Base-by-base conservation (phyloP, 1,140 invertebrate species). In the Piezodorus guildinii region DNA sequence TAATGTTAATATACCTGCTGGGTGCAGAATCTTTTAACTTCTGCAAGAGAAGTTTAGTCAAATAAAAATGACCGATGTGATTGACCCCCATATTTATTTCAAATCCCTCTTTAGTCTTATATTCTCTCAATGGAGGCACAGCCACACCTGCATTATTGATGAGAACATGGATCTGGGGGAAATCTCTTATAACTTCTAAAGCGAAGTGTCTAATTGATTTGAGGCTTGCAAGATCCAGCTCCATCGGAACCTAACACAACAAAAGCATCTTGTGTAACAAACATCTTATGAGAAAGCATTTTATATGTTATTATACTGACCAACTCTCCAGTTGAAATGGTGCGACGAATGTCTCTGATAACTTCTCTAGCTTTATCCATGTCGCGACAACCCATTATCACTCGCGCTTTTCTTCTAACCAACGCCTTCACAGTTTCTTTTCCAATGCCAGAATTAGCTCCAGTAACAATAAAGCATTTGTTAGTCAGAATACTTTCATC, bases 11-110 rank as follows among this genome's bases (percentile, higher is more conserved):
- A 56, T 56, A 79, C 76, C 85, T 79, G 70, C 85, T 83, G 21
- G 78, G 80, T 65, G 79, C 79, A 60, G 77, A 79, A 54, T 79
- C 74, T 73, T 80, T 84, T 12, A 94, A 73, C 19, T 79, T 74
- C 15, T 88, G 83, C 34, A 90, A 69, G 12, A 95, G 76, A 17
- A 91, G 76, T 73, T 87, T 82, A 1, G 89, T 94, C 2, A 95
- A 74, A n/a, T 91, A 75, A 72, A 92, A 94, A 71, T 92, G 91
- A 16, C 86, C 87, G 45, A 91, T 76, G 70, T 91, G 84, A 76
- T 90, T 90, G 0, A 87, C 83, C 15, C 84, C 87, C 73, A 90
- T 83, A 73, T 90, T 85, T 52, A 85, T 83, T 76, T 95, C 91
- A 76, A 88, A 89, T 0, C 88, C 88, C 75, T 94, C 90, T 69